Base-by-base conservation (phyloP, 2,113 vertebrate genomes). In the Australoheros scitulus region DNA sequence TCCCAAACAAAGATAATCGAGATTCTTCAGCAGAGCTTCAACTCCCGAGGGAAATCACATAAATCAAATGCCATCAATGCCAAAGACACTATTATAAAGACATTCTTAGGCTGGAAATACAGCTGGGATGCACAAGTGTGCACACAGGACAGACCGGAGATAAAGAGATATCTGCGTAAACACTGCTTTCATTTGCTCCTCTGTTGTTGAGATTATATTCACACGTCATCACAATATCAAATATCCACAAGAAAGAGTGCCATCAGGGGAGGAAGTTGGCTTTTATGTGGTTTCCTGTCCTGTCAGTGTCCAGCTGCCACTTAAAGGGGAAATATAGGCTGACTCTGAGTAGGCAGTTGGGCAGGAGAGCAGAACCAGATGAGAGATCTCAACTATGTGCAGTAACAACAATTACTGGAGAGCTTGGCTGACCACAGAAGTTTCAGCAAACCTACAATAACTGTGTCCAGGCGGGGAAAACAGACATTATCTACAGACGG, bases 281-380 rank as follows among this genome's bases (percentile, higher is more conserved):
- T 76, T 85, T 83, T 61, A 15, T 81, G 81, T 78, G 78, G 61
- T 63, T 91, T 91, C 82, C 90, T 79, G 63, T 55, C 11, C 63
- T 36, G 63, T 81, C 50, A 64, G 47, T 60, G 63, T 79, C 61
- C 61, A 38, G 60, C 8, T 22, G 75, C 77, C 58, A 78, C 68
- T 91, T 75, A 32, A 34, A 41, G 68, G 79, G 82, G 80, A 89
- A 87, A 88, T 68, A 36, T 52, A 84, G 61, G n/a, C 58, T 18
- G 70, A 76, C 43, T 78, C 24, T 2, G 60, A 88, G 76, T 41
- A 47, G 63, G 50, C 86, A 88, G 89, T 87, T 57, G 81, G 57
- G 56, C 80, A 87, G 63, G 29, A 86, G 65, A 81, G 58, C 50
- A 77, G 63, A 76, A 85, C 18, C 83, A 90, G 58, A 91, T 79